Conservation (phyloP, 2,113 vertebrate species). For the Brienomyrus brachyistius region DNA sequence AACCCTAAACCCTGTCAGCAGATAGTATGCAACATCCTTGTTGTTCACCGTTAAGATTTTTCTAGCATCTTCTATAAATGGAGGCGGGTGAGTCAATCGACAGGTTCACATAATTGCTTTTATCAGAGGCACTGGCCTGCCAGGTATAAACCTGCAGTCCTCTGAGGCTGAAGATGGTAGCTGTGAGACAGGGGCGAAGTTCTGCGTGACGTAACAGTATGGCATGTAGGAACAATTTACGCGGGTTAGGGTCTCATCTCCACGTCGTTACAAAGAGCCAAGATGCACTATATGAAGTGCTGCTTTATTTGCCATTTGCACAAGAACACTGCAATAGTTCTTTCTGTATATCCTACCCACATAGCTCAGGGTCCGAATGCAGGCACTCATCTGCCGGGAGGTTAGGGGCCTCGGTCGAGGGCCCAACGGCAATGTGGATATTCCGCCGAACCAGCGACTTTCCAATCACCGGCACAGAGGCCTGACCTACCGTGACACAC, state of each 20-base stretch:
- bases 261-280: neutral
- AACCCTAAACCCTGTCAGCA: neutral
- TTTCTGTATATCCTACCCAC: neutral
- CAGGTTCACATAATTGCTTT: neutral
- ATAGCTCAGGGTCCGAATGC: neutral
- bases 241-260: neutral
- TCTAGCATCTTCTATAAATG: neutral
- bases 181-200: neutral
- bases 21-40: neutral
- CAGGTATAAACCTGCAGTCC: neutral
- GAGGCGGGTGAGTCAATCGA: neutral
- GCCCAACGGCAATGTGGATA: neutral
- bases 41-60: neutral
- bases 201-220: neutral
- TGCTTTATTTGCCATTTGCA: neutral
- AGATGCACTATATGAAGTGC: neutral
- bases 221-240: neutral
- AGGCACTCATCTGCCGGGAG: neutral
- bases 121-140: neutral
- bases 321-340: neutral
- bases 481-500: neutral
- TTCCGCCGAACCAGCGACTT: neutral
- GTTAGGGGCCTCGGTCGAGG: neutral
- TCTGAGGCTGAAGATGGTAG: neutral
- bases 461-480: neutral